Evolutionary conservation across 2,797 vertebrate species (phyloP).

Genomic region (Margarornis squamiger): DNA sequence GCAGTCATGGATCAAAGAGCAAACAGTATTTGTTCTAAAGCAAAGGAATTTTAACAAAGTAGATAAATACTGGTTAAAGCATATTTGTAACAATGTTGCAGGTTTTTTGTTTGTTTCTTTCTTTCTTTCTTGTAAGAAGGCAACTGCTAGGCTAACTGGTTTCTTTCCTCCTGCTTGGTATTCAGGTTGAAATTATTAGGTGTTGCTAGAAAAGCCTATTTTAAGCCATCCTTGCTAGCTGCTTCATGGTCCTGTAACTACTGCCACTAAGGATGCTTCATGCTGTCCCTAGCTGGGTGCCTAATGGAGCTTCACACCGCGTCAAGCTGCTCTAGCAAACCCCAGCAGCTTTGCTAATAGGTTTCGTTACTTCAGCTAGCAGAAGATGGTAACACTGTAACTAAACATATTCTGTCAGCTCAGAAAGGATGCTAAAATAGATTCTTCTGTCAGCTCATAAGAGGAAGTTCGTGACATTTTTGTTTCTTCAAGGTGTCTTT

Average conservation of each 20-base stretch:
- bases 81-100: neutral
- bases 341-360: neutral
- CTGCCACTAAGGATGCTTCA: neutral
- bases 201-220: neutral
- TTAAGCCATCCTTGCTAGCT: neutral
- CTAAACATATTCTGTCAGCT: neutral
- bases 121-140: neutral
- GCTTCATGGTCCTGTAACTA: neutral
- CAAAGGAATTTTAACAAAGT: neutral
- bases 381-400: neutral
- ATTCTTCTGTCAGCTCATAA: neutral
- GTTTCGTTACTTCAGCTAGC: neutral
- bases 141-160: neutral
- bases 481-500: neutral
- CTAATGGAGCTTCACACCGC: neutral
- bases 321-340: neutral
- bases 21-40: neutral
- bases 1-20: neutral
- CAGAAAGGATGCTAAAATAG: neutral
- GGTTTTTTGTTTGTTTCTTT: too few species aligned
- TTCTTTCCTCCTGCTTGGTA: neutral
- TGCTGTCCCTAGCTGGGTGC: neutral
- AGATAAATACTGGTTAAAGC: neutral
- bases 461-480: neutral
- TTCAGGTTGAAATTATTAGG: neutral